Percentiles rank a stretch among this genome's conserved stretches.
Evolutionary conservation across 2,888 invertebrate genomes (phyloP).

Genomic region (Eulithis testata): DNA sequence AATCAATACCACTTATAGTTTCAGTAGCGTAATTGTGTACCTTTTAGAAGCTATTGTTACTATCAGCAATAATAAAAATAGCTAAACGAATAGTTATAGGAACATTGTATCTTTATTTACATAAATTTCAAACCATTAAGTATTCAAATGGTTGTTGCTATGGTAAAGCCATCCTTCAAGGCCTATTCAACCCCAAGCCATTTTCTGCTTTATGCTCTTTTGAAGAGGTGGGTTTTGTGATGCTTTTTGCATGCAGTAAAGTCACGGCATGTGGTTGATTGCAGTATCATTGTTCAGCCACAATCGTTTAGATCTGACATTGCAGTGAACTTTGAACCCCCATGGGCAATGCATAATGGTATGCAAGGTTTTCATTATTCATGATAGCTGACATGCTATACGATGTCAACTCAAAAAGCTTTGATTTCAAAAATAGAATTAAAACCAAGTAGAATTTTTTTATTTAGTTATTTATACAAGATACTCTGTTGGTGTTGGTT

Average conservation of each 20-base stretch:
- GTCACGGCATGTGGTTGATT: conserved; percentile 5
- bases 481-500: too few relatives aligned
- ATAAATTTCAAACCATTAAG: conserved; percentile 5
- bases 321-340: conserved; percentile 20
- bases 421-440: too few relatives aligned
- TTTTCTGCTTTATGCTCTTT: conserved; percentile 1
- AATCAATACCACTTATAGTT: too few relatives aligned
- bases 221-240: background rate
- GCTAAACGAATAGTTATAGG: background rate
- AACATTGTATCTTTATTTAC: background rate
- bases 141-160: conserved; percentile 11
- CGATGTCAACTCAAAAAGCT: background rate
- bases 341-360: conserved; percentile 1
- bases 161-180: conserved; percentile 9
- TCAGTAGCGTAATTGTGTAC: too few relatives aligned
- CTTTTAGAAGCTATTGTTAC: too few relatives aligned
- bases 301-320: conserved; percentile 25
- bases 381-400: background rate
- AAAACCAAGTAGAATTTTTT: too few relatives aligned
- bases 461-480: too few relatives aligned
- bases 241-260: background rate
- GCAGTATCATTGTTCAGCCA: conserved; percentile 20
- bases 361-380: conserved; percentile 3
- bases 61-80: background rate
- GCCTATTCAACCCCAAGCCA: conserved; percentile 1